Base-by-base conservation (phyloP, 1,140 invertebrate genomes). In the Coenobita brevimanus region DNA sequence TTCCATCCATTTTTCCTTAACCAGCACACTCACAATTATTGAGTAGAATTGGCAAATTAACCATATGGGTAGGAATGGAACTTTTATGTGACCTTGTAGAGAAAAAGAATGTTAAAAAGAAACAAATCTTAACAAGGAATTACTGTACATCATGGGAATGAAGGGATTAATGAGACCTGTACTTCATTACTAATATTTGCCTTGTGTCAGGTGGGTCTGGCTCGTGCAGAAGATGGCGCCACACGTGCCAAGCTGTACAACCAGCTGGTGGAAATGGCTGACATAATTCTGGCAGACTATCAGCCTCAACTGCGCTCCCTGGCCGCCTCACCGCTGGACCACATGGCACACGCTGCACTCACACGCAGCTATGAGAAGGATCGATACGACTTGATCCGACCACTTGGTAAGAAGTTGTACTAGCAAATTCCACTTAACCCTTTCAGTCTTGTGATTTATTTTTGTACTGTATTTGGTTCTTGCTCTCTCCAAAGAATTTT, bases 281-380 rank as follows among this genome's bases (percentile, higher is more conserved):
- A 97, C 92, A 92, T 96, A 15, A 94, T 97, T 86, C 92, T 98
- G 38, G 95, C 96, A 91, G 96, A 96, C 0, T 94, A 95, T 82
- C 95, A 95, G 91, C 89, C 90, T 3, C 88, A 91, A 54, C 81
- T 89, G 33, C 60, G 43, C 6, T 89, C 86, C 54, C 43, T 88
- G 15, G 50, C 75, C 3, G 60, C 78, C 36, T 17, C 69, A 67
- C n/a, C 57, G n/a, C 57, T 79, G 27, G 69, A 60, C 41, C 83
- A 69, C 15, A 75, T 79, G n/a, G 41, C 57, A 6, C 87, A 82
- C 80, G 43, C 64, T 21, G 79, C 78, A 46, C 84, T 85, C 0
- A 41, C 41, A 21, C 50, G 50, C 33, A 71, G 57, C 38, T 83
- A 87, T 41, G 78, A 67, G 41, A 79, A 43, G 27, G 73, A 83